Percentiles rank a stretch among this genome's conserved stretches.
Conservation (phyloP, 2,888 invertebrate genomes). For the Rutpela maculata region DNA sequence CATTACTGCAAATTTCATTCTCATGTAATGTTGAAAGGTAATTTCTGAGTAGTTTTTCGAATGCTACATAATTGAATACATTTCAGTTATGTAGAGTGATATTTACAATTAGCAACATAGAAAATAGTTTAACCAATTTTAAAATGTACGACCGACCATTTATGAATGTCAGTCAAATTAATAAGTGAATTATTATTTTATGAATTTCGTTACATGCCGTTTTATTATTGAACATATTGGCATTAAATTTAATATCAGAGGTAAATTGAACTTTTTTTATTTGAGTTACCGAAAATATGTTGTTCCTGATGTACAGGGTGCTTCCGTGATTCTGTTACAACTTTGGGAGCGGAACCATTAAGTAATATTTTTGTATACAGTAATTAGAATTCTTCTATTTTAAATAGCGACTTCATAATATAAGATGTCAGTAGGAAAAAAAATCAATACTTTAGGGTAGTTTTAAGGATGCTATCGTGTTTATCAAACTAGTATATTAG, state of each 20-base stretch:
- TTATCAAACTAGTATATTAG: too few species aligned
- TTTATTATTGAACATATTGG: not conserved
- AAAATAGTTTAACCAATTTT: slow-evolving; percentile 10
- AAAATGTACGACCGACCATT: slow-evolving; percentile 2
- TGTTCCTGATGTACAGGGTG: too few species aligned
- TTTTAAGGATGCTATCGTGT: too few species aligned
- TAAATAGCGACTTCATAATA: too few species aligned
- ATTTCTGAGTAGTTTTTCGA: slow-evolving; percentile 7
- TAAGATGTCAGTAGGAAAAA: too few species aligned
- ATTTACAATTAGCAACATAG: not conserved
- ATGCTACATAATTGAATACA: slow-evolving; percentile 8
- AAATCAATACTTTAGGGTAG: too few species aligned
- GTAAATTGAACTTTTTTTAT: not conserved
- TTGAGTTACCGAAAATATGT: too few species aligned
- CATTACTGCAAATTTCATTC: not conserved
- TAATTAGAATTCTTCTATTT: too few species aligned
- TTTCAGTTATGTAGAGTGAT: not conserved
- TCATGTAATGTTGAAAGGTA: not conserved
- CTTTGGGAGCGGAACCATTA: too few species aligned
- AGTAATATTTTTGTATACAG: too few species aligned
- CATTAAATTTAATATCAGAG: not conserved
- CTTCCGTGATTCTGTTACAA: too few species aligned
- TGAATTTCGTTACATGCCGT: not conserved
- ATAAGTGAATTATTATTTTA: slow-evolving; percentile 2
- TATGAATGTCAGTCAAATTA: slow-evolving; percentile 5